Evolutionary conservation across 92 coral and sea anemone genomes (phyloP), one percentile per base, ranked within the genome.

Genomic region (Zoanthus sansibaricus): DNA sequence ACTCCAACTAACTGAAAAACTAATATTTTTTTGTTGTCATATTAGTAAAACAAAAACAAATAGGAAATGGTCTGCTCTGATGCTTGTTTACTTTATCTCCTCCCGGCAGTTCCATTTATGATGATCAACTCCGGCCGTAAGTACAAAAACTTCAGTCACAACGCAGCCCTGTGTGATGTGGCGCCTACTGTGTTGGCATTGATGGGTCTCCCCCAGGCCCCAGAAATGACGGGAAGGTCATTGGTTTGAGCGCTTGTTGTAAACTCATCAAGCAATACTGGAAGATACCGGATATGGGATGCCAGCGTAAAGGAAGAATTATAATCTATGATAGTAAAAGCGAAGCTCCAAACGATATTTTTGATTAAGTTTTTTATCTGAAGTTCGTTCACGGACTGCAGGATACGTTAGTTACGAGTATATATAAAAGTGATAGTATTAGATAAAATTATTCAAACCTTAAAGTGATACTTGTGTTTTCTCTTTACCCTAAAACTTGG

Each of bases 131-230:
- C 92, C 33, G 97, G 96, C 71, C 97, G 75, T 58, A 95, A 94
- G 88, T 94, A 86, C 83, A 76, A 92, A 62, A 88, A 93, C 12
- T 82, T 93, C 64, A 91, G 90, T 80, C 94, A 97, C 90, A 97
- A 97, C 82, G 95, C 97, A 33, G 98, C 99, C 4, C 91, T 97
- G 67, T 97, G 99, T 91, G 99, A 97, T 92, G 99, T 97, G 54
- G 99, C 95, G n/a, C 91, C 95, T 5, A 97, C 99, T 44, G 93
- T 97, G 67, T 88, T 97, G 37, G 99, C 94, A 83, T 95, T 92
- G 77, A 95, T 97, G 99, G 97, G 98, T 12, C 89, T 97, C 25
- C 88, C 93, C 17, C 86, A 78, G 68, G 92, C 99, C 42, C 77
- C 77, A 8, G 99, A 97, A 72, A 97, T 97, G 98, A 92, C 92